These are phyloP conservation scores for Zygogramma bicolorata DNA, from an alignment of 2,888 invertebrate species.

Conservation along the genomic window DNA sequence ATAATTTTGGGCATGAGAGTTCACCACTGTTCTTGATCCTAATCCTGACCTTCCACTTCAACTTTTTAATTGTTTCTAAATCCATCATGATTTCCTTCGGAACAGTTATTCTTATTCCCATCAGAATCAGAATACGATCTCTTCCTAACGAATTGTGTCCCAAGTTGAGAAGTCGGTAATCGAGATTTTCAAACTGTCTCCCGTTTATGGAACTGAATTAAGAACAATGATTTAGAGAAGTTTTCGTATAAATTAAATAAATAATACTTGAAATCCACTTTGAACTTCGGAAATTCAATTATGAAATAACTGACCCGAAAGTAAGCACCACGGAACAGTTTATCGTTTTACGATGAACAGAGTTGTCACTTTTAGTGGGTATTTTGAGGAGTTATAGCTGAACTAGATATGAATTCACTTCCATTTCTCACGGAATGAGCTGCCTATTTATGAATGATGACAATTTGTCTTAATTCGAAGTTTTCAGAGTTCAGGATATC, in stretches of 20 bases:
- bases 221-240: background rate
- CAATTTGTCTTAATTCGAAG: too few relatives aligned
- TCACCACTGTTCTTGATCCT: background rate
- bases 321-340: background rate
- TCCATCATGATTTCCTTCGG: conserved; percentile 7
- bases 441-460: too few relatives aligned
- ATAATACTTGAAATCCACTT: background rate
- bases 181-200: background rate
- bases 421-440: too few relatives aligned
- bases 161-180: background rate
- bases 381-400: too few relatives aligned
- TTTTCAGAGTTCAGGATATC: too few relatives aligned
- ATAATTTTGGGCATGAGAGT: background rate
- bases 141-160: conserved; percentile 1
- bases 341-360: background rate
- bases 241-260: background rate
- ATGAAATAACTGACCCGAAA: background rate
- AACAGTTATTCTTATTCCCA: background rate
- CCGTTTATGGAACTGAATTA: background rate
- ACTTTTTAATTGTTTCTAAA: conserved; percentile 19
- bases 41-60: background rate
- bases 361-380: too few relatives aligned
- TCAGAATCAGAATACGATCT: background rate
- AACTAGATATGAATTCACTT: too few relatives aligned
- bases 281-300: background rate